Evolutionary conservation across 2,113 vertebrate species (phyloP).

Genomic region (Anarhynchus alexandrinus): DNA sequence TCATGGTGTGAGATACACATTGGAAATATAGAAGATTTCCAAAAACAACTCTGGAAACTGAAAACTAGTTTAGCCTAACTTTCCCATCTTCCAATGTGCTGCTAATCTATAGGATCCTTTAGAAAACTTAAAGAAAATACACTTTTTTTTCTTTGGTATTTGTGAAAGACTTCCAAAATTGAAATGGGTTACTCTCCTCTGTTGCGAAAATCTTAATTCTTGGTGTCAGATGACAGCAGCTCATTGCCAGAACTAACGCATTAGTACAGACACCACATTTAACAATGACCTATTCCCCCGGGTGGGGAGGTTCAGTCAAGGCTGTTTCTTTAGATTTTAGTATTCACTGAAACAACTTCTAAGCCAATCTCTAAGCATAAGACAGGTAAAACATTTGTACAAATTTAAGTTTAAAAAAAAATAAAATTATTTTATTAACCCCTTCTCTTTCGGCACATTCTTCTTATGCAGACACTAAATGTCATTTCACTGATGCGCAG

Average conservation of each 20-base stretch:
- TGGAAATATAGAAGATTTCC: background rate
- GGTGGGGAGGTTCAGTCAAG: background rate
- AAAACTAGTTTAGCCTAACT: background rate
- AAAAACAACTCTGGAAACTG: background rate
- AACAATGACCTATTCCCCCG: background rate
- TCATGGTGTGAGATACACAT: background rate
- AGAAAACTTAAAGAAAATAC: background rate
- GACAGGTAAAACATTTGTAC: background rate
- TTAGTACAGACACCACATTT: background rate
- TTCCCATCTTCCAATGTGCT: background rate
- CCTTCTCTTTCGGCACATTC: background rate
- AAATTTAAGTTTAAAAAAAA: background rate
- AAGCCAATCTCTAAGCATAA: background rate
- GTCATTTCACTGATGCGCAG: rapidly evolving
- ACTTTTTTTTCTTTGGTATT: background rate
- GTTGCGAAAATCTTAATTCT: background rate
- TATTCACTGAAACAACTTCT: background rate
- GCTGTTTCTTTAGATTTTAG: background rate
- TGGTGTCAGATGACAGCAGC: background rate
- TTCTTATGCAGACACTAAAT: background rate
- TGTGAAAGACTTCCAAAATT: background rate
- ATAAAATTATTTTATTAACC: background rate
- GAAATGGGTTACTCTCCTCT: background rate
- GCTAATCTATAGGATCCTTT: background rate
- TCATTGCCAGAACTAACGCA: background rate